Evolutionary conservation across 2,888 invertebrate species (phyloP).

Genomic region (Agrotis ipsilon): DNA sequence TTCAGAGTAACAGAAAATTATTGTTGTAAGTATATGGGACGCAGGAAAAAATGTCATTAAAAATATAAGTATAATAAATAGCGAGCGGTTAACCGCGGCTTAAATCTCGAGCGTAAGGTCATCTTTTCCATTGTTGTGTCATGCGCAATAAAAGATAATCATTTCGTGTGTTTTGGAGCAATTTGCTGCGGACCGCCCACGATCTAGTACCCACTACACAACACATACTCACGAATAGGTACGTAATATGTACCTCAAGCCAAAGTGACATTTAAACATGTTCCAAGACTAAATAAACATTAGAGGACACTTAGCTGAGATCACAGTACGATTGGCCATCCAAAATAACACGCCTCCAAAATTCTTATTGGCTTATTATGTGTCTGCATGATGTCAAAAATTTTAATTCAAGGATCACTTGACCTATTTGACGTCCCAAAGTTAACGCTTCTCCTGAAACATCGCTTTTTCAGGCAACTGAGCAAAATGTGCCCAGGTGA

Average conservation of each 20-base stretch:
- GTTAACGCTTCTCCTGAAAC: slow-evolving; percentile 31
- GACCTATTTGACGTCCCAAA: slow-evolving; percentile 62
- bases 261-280: slow-evolving; percentile 47
- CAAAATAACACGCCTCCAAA: slow-evolving; percentile 38
- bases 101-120: slow-evolving; percentile 84
- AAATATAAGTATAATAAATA: slow-evolving; percentile 73
- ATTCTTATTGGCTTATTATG: slow-evolving; percentile 48
- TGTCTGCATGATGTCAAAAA: slow-evolving; percentile 46
- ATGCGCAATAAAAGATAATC: slow-evolving; percentile 86
- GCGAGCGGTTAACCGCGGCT: slow-evolving; percentile 73
- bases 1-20: slow-evolving; percentile 20
- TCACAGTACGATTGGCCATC: slow-evolving; percentile 29
- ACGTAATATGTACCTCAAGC: slow-evolving; percentile 26
- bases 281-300: slow-evolving; percentile 44
- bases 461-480: slow-evolving; percentile 12
- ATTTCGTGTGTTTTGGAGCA: slow-evolving; percentile 87
- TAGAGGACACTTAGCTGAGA: slow-evolving; percentile 29
- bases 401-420: slow-evolving; percentile 68
- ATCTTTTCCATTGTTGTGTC: slow-evolving; percentile 86
- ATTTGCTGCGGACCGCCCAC: slow-evolving; percentile 83
- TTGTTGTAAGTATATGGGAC: slow-evolving; percentile 53
- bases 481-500: background rate
- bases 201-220: slow-evolving; percentile 60
- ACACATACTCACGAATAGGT: slow-evolving; percentile 47
- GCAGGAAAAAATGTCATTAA: slow-evolving; percentile 61